Evolutionary conservation across 2,113 vertebrate genomes (phyloP), one percentile per base, ranked within the genome.

Genomic region (Istiophorus platypterus): DNA sequence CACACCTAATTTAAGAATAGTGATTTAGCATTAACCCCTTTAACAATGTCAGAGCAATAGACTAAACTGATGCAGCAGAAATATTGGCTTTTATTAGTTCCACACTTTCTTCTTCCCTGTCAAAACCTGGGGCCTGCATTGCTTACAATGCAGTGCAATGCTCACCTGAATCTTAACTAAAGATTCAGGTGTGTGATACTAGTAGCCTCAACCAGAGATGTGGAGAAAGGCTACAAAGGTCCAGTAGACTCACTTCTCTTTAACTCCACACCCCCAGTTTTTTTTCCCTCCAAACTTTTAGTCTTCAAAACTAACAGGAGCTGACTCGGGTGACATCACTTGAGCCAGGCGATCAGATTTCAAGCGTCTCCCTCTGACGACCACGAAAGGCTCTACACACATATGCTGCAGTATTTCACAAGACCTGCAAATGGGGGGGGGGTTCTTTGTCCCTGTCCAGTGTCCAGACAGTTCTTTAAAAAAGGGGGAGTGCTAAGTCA

Each of bases 391-490:
- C 49, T 31, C 41, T 26, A 52, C 42, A 6, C 68, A 49, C 13
- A 49, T 12, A 22, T 41, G 17, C 22, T 54, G 18, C 5, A 20
- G 2, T 7, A n/a, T 22, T 39, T 8, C 26, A 4, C 8, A 11
- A 26, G 26, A 71, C 24, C 26, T 56, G 24, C 24, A 14, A 56
- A n/a, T n/a, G n/a, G n/a, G n/a, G n/a, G n/a, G n/a, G n/a, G n/a
- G n/a, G n/a, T n/a, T 58, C 24, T 76, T 41, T 72, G 71, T 37
- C 41, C 56, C 67, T 64, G 74, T 29, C 74, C 58, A 4, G 26
- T 39, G 82, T 73, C 82, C 67, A 70, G 78, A 82, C 67, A 61
- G 51, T 54, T n/a, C n/a, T n/a, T 65, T 31, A 26, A 52, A 80
- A 56, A 54, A 76, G 39, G 18, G 0, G 0, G 68, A 49, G 24